A percentile compares a stretch with the other conserved stretches of the same genome.
phyloP scores from a whole-genome alignment of 2,113 vertebrate species.

The Hypocryptadius cinnamomeus region DNA sequence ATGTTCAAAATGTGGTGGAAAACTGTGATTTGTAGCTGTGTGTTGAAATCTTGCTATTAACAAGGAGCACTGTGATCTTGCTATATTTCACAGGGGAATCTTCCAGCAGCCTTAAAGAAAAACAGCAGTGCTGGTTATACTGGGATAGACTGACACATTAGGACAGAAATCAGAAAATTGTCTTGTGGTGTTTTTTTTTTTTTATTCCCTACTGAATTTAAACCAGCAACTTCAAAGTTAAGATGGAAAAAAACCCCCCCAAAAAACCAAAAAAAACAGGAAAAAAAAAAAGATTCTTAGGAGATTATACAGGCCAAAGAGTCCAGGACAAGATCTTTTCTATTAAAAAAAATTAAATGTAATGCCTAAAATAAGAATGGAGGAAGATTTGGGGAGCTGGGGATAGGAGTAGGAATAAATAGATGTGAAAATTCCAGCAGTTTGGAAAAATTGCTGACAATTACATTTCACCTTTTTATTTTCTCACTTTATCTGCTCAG shows the following conservation, averaged over 20 bases:
- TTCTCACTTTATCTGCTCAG: neutral
- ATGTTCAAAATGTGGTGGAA: neutral
- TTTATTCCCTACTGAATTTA: neutral
- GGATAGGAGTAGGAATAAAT: neutral
- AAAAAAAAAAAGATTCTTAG: neutral
- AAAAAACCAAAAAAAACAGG: too few species aligned
- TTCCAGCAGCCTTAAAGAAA: neutral
- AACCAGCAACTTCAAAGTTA: neutral
- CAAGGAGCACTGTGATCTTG: neutral
- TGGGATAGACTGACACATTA: neutral
- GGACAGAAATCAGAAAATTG: neutral
- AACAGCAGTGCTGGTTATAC: neutral
- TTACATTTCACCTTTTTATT: neutral
- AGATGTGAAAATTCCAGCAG: neutral
- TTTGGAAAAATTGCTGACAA: neutral
- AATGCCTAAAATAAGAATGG: neutral
- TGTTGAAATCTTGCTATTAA: neutral
- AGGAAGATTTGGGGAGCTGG: neutral
- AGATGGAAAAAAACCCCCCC: neutral
- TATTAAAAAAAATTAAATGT: neutral
- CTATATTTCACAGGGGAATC: neutral
- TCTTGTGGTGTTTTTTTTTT: neutral
- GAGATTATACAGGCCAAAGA: neutral
- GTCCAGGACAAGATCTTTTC: neutral
- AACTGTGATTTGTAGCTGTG: neutral